Percentiles rank a stretch among this genome's conserved stretches.
These are phyloP conservation scores for Discoglossus pictus DNA, from an alignment of 2,797 vertebrate genomes.

Conservation along the genomic window DNA sequence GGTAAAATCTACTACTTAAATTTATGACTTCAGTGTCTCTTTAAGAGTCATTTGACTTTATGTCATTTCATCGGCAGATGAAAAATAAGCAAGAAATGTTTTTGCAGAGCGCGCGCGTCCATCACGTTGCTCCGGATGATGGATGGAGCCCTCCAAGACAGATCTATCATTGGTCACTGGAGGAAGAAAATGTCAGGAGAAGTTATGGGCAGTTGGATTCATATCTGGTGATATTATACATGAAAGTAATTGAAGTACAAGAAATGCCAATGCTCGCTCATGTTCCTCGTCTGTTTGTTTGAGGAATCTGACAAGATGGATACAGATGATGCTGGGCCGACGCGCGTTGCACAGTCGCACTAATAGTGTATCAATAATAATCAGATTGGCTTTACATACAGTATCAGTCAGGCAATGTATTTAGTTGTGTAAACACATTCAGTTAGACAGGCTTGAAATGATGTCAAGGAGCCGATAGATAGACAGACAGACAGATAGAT, in stretches of 20 bases:
- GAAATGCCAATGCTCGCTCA: slow-evolving; percentile 85
- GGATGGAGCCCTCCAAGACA: slow-evolving; percentile 82
- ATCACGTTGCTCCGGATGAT: slow-evolving; percentile 84
- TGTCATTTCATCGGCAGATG: slow-evolving; percentile 26
- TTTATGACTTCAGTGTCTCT: too few relatives aligned
- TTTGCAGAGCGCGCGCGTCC: slow-evolving; percentile 72
- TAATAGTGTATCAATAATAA: slow-evolving; percentile 56
- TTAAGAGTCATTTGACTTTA: too few relatives aligned
- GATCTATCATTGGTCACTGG: slow-evolving; percentile 87
- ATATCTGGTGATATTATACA: slow-evolving; percentile 85
- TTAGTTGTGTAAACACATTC: too few relatives aligned
- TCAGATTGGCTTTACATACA: slow-evolving; percentile 40
- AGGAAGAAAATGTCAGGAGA: slow-evolving; percentile 87
- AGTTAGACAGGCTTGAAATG: too few relatives aligned
- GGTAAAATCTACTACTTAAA: too few relatives aligned
- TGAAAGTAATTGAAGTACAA: slow-evolving; percentile 91
- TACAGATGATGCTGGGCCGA: slow-evolving; percentile 73
- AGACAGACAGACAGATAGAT: too few relatives aligned
- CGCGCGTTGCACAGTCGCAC: slow-evolving; percentile 62
- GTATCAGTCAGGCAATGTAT: slow-evolving; percentile 37
- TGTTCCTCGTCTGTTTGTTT: slow-evolving; percentile 83
- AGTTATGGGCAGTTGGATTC: slow-evolving; percentile 91
- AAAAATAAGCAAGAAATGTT: slow-evolving; percentile 28
- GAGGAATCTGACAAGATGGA: slow-evolving; percentile 79
- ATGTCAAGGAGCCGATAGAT: slow-evolving; percentile 34